Evolutionary conservation across 2,888 invertebrate species (phyloP).

Genomic region (Diplolepis rosae): DNA sequence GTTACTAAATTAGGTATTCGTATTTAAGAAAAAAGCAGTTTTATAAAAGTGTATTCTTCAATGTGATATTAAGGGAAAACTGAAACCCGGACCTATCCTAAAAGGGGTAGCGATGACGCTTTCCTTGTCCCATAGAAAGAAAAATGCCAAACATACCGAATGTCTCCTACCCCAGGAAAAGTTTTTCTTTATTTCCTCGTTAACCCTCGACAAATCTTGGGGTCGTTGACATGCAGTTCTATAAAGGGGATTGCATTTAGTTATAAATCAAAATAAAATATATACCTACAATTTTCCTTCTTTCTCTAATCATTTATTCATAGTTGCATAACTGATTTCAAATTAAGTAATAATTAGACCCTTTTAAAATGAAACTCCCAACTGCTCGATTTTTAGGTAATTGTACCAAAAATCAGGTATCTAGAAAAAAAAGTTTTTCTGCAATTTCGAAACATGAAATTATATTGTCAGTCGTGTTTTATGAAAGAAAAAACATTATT

Average conservation of each 20-base stretch:
- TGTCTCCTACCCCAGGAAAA: constrained; percentile 40
- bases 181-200: constrained; percentile 43
- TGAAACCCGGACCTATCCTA: constrained; percentile 48
- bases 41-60: background rate
- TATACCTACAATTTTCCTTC: background rate
- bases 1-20: too few species aligned
- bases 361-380: too few species aligned
- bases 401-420: too few species aligned
- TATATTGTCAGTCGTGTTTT: too few species aligned
- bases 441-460: too few species aligned
- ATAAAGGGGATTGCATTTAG: constrained; percentile 42
- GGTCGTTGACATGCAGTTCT: constrained; percentile 61
- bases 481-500: too few species aligned
- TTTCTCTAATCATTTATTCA: too few species aligned
- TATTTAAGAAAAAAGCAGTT: too few species aligned
- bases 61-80: background rate
- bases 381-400: too few species aligned
- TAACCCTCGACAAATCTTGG: constrained; percentile 50
- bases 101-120: constrained; percentile 32
- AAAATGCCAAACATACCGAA: constrained; percentile 58
- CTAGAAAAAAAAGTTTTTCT: too few species aligned
- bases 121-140: constrained; percentile 43
- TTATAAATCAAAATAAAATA: background rate
- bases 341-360: too few species aligned
- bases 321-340: too few species aligned